Evolutionary conservation across 2,797 vertebrate genomes (phyloP), one percentile per base, ranked within the genome.

Genomic region (Harpagifer antarcticus): DNA sequence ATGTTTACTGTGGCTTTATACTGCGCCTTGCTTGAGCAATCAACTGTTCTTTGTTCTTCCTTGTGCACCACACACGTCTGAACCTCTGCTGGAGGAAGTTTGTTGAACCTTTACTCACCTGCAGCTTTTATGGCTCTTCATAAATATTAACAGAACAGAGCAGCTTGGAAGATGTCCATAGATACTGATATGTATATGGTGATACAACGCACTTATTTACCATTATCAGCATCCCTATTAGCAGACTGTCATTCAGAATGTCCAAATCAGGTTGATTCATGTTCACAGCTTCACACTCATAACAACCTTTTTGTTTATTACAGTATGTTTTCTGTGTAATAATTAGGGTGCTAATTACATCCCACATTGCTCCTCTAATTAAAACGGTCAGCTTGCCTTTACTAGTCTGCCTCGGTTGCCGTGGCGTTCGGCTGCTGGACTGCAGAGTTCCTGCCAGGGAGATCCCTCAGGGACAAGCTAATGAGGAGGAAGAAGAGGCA

Each of bases 361-460:
- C 83, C 90, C 74, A 44, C 81, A 64, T 68, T 70, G 75, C 74
- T 86, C 76, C 72, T 79, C 86, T 90, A 91, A 92, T 93, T 91
- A 93, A 89, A 91, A 83, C 11, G 3, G 72, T 84, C 87, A 78
- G 82, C 78, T 78, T 76, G 77, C 81, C 70, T 66, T 82, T 64
- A 76, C 60, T 54, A 56, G 27, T 81, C 82, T 84, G 82, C 79
- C 68, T 88, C 66, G 85, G 86, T 83, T 89, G 74, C 85, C 48
- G 14, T n/a, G 87, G 85, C 53, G 20, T 86, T 52, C 50, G 81
- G 71, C 84, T 73, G 84, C 75, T 56, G 85, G 83, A 87, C 83
- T 64, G 78, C 44, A 72, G 79, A 82, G 79, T 81, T 88, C 82
- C 84, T 72, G 72, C 84, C 81, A 76, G 69, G n/a, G 49, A 72